Base-by-base conservation (phyloP, 2,888 invertebrate genomes). In the Euzetes globulus region DNA sequence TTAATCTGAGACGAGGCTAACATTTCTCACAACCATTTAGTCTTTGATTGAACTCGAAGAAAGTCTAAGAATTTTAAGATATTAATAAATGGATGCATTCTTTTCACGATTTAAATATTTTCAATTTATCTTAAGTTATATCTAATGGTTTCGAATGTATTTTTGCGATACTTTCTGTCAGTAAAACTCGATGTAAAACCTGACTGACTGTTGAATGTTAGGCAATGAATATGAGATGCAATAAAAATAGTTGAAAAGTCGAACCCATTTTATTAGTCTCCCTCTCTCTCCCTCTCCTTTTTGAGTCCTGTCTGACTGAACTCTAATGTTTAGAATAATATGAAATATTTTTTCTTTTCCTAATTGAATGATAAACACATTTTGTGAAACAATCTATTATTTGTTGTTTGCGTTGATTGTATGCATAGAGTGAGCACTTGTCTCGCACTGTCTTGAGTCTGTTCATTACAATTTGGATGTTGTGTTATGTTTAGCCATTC, bases 281-380 rank as follows among this genome's bases (percentile, higher is more conserved):
- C 13, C 47, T 47, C 17, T 47, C 47, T 17, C 17, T 17, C 17
- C 13, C 47, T 47, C 47, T n/a, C 19, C 5, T 17, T 52, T 17
- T 52, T n/a, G n/a, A n/a, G n/a, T n/a, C n/a, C n/a, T n/a, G n/a
- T n/a, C n/a, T n/a, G n/a, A n/a, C n/a, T n/a, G n/a, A n/a, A n/a
- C n/a, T n/a, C n/a, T n/a, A n/a, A n/a, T n/a, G n/a, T 58, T 58
- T 25, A 15, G 17, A 58, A 27, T 7, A 25, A 19, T 25, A 58
- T 27, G 58, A 58, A 58, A 52, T 52, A 6, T 55, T 55, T 55
- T 55, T 55, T 55, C 55, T 55, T 3, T 55, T 19, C 22, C 55
- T 55, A 55, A 55, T 55, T 55, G 55, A 55, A 55, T 55, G 55
- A 55, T 55, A 55, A 55, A 55, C 55, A 55, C 22, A 55, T 55